phyloP scores from a whole-genome alignment of 92 coral and sea anemone species.

The Muricea muricata region DNA sequence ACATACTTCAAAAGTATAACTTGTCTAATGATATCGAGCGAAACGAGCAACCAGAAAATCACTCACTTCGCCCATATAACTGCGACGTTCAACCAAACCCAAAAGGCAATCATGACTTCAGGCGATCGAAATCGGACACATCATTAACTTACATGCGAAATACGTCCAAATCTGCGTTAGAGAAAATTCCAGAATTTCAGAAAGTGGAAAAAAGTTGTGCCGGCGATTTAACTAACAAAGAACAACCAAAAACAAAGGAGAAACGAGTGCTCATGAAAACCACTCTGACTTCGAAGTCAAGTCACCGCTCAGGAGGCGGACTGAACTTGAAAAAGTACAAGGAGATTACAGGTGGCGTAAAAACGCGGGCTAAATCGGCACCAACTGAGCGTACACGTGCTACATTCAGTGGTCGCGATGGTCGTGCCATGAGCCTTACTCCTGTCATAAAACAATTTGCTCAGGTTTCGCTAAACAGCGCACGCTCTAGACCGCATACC shows the following conservation, averaged over 20 bases:
- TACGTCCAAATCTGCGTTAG: not conserved
- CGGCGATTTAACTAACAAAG: not conserved
- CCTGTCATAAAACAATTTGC: constrained; percentile 26
- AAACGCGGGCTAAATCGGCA: constrained; percentile 29
- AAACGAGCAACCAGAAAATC: not conserved
- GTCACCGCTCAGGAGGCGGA: not conserved
- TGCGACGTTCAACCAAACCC: not conserved
- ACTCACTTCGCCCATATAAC: not conserved
- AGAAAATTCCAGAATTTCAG: not conserved
- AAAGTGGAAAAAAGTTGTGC: not conserved
- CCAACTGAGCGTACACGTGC: not conserved
- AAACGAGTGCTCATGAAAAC: not conserved
- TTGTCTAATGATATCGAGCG: not conserved
- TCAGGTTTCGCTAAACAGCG: not conserved
- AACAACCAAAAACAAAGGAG: not conserved
- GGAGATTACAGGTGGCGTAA: not conserved
- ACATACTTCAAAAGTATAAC: not conserved
- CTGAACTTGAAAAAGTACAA: not conserved
- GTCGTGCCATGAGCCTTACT: constrained; percentile 36
- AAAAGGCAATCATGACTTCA: not conserved
- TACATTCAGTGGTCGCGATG: constrained; percentile 35
- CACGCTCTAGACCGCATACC: not conserved
- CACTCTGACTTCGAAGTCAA: not conserved
- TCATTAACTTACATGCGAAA: not conserved
- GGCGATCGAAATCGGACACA: constrained; percentile 4